These are phyloP conservation scores for Numenius phaeopus DNA, from an alignment of 2,797 vertebrate genomes.

Conservation along the genomic window DNA sequence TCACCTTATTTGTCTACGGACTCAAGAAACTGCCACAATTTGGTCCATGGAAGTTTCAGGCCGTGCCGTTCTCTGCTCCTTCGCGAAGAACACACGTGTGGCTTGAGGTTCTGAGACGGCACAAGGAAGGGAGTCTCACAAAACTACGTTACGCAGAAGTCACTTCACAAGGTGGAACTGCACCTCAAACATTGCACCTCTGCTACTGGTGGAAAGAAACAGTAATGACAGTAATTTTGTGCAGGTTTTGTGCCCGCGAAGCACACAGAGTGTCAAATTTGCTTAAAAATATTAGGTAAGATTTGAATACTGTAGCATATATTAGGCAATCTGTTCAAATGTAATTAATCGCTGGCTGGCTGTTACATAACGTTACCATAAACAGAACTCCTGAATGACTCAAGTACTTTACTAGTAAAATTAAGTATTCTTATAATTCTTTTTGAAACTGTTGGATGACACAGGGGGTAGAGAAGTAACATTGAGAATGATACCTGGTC, in stretches of 20 bases:
- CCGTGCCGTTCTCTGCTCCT: background rate
- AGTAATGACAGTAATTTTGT: background rate
- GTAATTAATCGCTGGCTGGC: background rate
- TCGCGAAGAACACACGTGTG: fast-evolving
- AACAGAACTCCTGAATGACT: background rate
- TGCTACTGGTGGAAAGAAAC: background rate
- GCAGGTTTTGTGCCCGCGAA: background rate
- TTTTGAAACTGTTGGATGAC: background rate
- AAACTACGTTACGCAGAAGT: fast-evolving
- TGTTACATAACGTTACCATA: background rate
- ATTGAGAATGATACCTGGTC: background rate
- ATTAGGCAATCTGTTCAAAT: background rate
- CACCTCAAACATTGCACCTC: background rate
- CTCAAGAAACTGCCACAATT: background rate
- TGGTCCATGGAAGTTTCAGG: background rate
- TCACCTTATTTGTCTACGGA: background rate
- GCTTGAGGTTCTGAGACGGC: background rate
- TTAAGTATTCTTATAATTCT: background rate
- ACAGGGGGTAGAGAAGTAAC: background rate
- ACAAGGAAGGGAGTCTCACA: background rate
- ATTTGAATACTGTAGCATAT: background rate
- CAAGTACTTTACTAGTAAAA: background rate
- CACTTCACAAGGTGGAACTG: background rate
- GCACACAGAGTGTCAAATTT: background rate
- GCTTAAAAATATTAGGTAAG: background rate